These are phyloP conservation scores for Sinotaia quadrata DNA, from an alignment of 2,888 invertebrate species.

Conservation along the genomic window DNA sequence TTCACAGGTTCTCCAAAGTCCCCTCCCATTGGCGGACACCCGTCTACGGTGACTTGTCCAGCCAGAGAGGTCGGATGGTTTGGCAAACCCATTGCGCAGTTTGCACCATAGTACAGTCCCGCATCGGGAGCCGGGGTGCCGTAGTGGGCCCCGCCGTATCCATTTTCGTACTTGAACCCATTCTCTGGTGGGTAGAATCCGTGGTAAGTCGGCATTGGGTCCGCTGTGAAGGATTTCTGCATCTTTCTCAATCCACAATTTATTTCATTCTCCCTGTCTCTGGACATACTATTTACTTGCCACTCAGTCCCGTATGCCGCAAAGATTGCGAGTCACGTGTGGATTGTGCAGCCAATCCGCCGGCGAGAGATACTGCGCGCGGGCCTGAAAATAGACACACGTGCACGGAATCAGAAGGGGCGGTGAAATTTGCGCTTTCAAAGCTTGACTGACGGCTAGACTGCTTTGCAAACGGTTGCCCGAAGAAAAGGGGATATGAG, in stretches of 20 bases:
- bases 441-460: conserved; percentile 27
- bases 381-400: conserved; percentile 30
- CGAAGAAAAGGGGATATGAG: conserved; percentile 22
- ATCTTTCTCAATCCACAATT: conserved; percentile 28
- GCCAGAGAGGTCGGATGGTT: background rate
- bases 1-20: conserved; percentile 6
- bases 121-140: conserved; percentile 6
- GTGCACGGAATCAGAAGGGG: conserved; percentile 20
- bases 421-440: conserved; percentile 3
- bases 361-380: conserved; percentile 10
- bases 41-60: background rate
- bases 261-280: conserved; percentile 16
- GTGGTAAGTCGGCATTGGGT: conserved; percentile 20
- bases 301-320: conserved; percentile 14
- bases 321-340: conserved; percentile 27
- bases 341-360: conserved; percentile 26
- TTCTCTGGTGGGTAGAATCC: conserved; percentile 30
- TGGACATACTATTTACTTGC: conserved; percentile 28
- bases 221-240: conserved; percentile 28
- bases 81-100: background rate
- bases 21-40: conserved; percentile 8
- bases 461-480: conserved; percentile 19
- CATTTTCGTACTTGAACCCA: conserved; percentile 28
- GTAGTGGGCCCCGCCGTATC: conserved; percentile 22
- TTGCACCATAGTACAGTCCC: conserved; percentile 7